A percentile compares a stretch with the other conserved stretches of the same genome.
Evolutionary conservation across 1,140 invertebrate species (phyloP).

Genomic region (Anadara kagoshimensis): DNA sequence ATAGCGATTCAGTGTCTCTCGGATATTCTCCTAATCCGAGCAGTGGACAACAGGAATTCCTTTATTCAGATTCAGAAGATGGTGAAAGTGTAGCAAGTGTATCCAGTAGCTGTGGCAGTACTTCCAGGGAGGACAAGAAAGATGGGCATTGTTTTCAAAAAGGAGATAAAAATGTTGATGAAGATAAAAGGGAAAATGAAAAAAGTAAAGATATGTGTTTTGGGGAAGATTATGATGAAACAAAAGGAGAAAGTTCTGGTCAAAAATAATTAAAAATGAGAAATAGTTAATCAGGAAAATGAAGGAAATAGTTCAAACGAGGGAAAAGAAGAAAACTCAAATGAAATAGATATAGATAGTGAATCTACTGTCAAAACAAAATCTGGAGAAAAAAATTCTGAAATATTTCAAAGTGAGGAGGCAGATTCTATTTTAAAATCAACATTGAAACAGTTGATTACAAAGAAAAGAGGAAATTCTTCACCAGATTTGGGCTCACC

Average conservation of each 20-base stretch:
- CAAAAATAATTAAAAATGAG: too few relatives aligned
- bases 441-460: background rate
- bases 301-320: background rate
- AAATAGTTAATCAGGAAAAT: too few relatives aligned
- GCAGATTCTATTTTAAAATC: background rate
- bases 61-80: background rate
- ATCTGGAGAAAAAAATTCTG: too few relatives aligned
- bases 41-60: background rate
- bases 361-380: background rate
- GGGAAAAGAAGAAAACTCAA: background rate
- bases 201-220: too few relatives aligned
- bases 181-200: too few relatives aligned
- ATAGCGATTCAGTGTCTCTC: background rate
- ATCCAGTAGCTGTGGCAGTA: background rate
- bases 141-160: too few relatives aligned
- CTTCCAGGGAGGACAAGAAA: too few relatives aligned
- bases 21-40: constrained; percentile 6
- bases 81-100: background rate
- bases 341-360: background rate
- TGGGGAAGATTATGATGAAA: too few relatives aligned
- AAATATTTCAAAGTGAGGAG: too few relatives aligned
- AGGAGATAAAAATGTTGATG: too few relatives aligned
- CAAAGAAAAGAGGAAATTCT: background rate
- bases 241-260: too few relatives aligned
- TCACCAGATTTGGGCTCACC: background rate